Base-by-base conservation (phyloP, 2,888 invertebrate genomes). In the Gymnocheta viridis region DNA sequence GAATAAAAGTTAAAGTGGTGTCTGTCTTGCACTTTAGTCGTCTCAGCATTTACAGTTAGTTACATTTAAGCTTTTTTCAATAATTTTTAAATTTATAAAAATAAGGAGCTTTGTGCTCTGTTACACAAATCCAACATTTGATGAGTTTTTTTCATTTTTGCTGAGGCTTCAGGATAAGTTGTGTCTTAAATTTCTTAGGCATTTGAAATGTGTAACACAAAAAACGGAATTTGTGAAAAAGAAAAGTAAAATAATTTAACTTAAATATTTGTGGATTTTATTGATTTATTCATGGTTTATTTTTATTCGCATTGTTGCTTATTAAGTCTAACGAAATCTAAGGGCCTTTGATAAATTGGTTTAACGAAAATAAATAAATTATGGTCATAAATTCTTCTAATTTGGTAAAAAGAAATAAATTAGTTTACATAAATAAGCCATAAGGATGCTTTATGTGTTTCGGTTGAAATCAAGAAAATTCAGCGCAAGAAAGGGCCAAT, bases 41-140 rank as follows among this genome's bases (percentile, higher is more conserved):
- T 14, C 27, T 24, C 51, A 17, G 73, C 35, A 62, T n/a, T n/a
- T n/a, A 62, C 73, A 62, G 38, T 38, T 49, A n/a, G 73, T 74
- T 62, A 38, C 22, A 9, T 27, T 14, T 14, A 51, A 24, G n/a
- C 14, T 9, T 51, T 51, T 62, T 49, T 54, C 7, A 38, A 27
- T 41, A 17, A 41, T 27, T 17, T 44, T 4, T 7, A 17, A 44
- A 3, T 44, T 14, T 38, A 12, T 38, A 10, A 38, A 38, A 38
- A n/a, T n/a, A n/a, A n/a, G n/a, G 2, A 38, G 38, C 17, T 6
- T 44, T 41, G 38, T 41, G 14, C n/a, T 41, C 14, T 41, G 14
- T 0, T n/a, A 41, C n/a, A 2, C 14, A 41, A 41, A 41, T n/a
- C 41, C n/a, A n/a, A n/a, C n/a, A n/a, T n/a, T n/a, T n/a, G n/a